Base-by-base conservation (phyloP, 2,113 vertebrate species). In the Cyanoderma ruficeps region DNA sequence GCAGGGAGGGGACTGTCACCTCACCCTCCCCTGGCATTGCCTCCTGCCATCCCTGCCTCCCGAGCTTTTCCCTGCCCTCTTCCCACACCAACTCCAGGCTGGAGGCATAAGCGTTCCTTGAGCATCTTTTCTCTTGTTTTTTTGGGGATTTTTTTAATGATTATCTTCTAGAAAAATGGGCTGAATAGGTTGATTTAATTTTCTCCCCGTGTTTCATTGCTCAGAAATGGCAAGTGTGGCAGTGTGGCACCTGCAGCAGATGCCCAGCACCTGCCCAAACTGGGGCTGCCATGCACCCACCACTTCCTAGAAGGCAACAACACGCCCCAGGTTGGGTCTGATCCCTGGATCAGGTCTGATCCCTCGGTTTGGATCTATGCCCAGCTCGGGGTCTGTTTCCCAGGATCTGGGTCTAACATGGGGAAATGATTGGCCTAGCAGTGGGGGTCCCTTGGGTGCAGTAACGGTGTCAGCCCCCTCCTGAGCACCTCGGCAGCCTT, bases 391-490 rank as follows among this genome's bases (percentile, higher is more conserved):
- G 22, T 47, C 39, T 67, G 15, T 49, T 21, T 46, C 20, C 30
- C 44, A n/a, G 59, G 21, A 20, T 46, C 59, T 65, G 46, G 15
- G 11, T 27, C 53, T 15, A 7, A 35, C 3, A 1, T 0, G 1
- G 15, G 30, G 55, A 49, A 22, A 61, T 11, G 23, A 11, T 2
- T 2, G 15, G 59, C 33, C 22, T 5, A 22, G 1, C 22, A 0
- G 0, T 2, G 28, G 41, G 41, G 10, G 11, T 52, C 13, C 11
- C 8, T 30, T 0, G 10, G 24, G 28, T 2, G 10, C 2, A 3
- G 15, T 20, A 60, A n/a, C 0, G 0, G 0, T 56, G 27, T 24
- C 75, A 57, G 61, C 6, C 18, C 44, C 56, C 2, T 56, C 46
- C 79, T 3, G 7, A 50, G 64, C 17, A 4, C n/a, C 53, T 13